Evolutionary conservation across 2,113 vertebrate species (phyloP), one percentile per base, ranked within the genome.

Genomic region (Centropus unirufus): DNA sequence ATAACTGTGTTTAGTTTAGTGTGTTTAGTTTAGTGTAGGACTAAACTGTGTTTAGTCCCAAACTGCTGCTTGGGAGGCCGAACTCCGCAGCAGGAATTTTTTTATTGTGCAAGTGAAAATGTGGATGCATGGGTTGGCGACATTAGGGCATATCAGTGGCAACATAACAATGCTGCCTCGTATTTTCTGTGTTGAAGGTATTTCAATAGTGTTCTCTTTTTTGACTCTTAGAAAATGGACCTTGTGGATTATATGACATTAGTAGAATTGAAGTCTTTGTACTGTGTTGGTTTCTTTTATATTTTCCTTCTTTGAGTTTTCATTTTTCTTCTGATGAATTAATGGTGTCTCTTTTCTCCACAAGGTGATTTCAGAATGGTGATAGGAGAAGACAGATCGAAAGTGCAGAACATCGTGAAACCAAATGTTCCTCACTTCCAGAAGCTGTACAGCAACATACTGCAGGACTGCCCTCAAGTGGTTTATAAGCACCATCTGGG

Each of bases 281-380:
- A 19, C 16, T 63, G 0, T 44, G 9, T 54, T 80, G 12, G 5
- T 69, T 77, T 84, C 67, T 76, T 2, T 58, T 76, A 8, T 1
- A 6, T 34, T 80, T 40, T 77, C 19, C 26, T 59, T 23, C 14
- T 79, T 32, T 13, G 3, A 44, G 9, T 32, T 58, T 76, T 63
- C 5, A 1, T 0, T 11, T 44, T 69, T 83, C 63, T 55, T 34
- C 26, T 59, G 7, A 62, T 49, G 12, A 34, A 64, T 66, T 80
- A 59, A 80, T 51, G 46, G 27, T 61, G 66, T 69, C 93, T 36
- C 79, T 81, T 79, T 52, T 63, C 89, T 87, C 97, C 85, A 17
- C 95, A 74, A 98, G 99, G 99, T 30, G 99, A 99, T 97, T 99
- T 99, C 96, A 98, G 99, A 84, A 99, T 99, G 99, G 94, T 99